Conservation (phyloP, 2,797 vertebrate species). For the Tiaroga cobitis region DNA sequence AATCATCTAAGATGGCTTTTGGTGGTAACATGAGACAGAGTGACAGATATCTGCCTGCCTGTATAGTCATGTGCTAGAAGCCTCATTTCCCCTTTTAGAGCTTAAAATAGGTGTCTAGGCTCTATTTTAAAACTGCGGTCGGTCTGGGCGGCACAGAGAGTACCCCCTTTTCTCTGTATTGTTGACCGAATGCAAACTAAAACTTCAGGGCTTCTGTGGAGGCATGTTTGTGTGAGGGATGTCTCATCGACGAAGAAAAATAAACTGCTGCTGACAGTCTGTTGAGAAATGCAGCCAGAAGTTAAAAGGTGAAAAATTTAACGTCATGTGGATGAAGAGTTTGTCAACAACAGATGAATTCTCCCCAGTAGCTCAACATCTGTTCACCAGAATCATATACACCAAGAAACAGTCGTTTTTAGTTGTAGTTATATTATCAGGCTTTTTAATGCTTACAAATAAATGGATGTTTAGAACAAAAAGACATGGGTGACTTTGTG, state of each 20-base stretch:
- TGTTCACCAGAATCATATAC: slow-evolving; percentile 33
- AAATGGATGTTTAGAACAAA: not conserved
- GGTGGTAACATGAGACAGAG: slow-evolving; percentile 52
- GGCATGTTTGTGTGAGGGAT: slow-evolving; percentile 40
- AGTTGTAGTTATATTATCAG: not conserved
- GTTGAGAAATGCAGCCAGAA: slow-evolving; percentile 34
- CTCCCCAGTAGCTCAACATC: slow-evolving; percentile 16
- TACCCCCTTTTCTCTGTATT: slow-evolving; percentile 64
- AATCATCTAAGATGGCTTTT: slow-evolving; percentile 10
- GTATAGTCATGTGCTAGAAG: slow-evolving; percentile 59
- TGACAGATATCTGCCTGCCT: slow-evolving; percentile 59
- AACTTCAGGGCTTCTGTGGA: slow-evolving; percentile 34
- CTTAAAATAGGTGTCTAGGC: slow-evolving; percentile 64
- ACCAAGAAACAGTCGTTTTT: not conserved
- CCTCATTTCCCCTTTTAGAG: slow-evolving; percentile 64
- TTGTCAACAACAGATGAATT: slow-evolving; percentile 24
- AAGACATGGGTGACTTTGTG: not conserved
- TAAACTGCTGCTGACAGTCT: slow-evolving; percentile 25
- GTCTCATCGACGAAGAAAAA: slow-evolving; percentile 26
- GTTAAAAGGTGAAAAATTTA: slow-evolving; percentile 26
- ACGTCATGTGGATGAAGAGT: slow-evolving; percentile 23
- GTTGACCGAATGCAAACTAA: slow-evolving; percentile 58
- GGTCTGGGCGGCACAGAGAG: slow-evolving; percentile 57
- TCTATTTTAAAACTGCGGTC: slow-evolving; percentile 70
- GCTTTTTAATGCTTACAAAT: not conserved